These are phyloP conservation scores for Galaxea fascicularis DNA, from an alignment of 92 coral and sea anemone species.

Conservation along the genomic window DNA sequence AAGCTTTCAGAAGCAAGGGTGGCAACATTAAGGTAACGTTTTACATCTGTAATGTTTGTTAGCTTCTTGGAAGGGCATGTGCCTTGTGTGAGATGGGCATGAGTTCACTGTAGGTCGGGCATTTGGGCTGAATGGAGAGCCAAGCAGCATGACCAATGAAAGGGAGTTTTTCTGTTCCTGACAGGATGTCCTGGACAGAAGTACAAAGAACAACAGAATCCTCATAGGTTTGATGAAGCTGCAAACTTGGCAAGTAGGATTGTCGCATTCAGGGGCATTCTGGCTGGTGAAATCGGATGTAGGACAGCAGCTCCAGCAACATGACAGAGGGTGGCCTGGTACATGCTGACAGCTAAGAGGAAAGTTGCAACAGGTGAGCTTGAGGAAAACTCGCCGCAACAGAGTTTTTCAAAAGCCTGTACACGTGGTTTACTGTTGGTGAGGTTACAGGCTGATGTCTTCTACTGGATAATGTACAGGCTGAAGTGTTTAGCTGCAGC, in stretches of 20 bases:
- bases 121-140: neutral
- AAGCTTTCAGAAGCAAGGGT: too few relatives aligned
- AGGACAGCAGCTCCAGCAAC: conserved; percentile 43
- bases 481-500: conserved; percentile 57
- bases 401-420: conserved; percentile 52
- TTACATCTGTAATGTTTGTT: too few relatives aligned
- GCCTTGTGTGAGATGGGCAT: neutral
- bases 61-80: too few relatives aligned
- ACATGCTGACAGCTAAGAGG: conserved; percentile 28
- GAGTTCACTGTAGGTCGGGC: neutral
- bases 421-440: conserved; percentile 60
- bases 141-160: neutral
- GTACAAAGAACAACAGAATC: neutral
- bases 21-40: too few relatives aligned
- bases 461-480: conserved; percentile 52
- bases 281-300: conserved; percentile 40
- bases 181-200: neutral
- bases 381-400: conserved; percentile 44
- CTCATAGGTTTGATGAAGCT: conserved; percentile 13
- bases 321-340: conserved; percentile 31
- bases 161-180: neutral
- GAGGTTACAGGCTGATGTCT: neutral
- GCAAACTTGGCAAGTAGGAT: conserved; percentile 46
- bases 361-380: conserved; percentile 41
- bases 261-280: conserved; percentile 37